Conservation (phyloP, 2,113 vertebrate genomes). For the Deroptyus accipitrinus region DNA sequence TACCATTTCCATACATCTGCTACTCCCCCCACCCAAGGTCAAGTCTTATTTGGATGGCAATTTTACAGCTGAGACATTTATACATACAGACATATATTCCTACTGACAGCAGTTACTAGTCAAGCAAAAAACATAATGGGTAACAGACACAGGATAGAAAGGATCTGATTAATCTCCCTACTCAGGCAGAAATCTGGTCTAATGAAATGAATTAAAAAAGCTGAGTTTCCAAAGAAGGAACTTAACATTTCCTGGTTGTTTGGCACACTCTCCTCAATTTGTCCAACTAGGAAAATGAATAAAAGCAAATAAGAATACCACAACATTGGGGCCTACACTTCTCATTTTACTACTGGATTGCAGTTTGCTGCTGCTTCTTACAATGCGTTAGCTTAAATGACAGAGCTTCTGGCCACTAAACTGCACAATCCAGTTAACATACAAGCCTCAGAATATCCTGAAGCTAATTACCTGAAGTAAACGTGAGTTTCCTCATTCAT, state of each 20-base stretch:
- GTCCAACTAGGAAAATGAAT: not conserved
- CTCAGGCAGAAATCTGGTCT: not conserved
- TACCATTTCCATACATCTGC: not conserved
- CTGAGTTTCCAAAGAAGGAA: not conserved
- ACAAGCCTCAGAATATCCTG: not conserved
- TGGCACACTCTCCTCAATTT: not conserved
- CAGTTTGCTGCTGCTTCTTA: not conserved
- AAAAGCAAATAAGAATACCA: not conserved
- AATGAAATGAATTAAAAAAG: not conserved
- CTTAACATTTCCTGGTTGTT: not conserved
- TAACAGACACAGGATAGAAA: not conserved
- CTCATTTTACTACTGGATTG: not conserved
- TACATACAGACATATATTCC: not conserved
- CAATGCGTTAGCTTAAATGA: not conserved
- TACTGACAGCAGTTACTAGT: conserved; percentile 4
- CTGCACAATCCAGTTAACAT: not conserved
- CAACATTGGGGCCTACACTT: not conserved
- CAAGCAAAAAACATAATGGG: conserved; percentile 9
- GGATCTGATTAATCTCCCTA: not conserved
- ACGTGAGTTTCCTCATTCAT: not conserved
- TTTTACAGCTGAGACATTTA: not conserved
- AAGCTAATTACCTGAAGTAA: not conserved
- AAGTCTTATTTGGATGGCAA: not conserved
- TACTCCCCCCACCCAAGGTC: not conserved
- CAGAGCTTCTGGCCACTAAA: not conserved